Evolutionary conservation across 2,797 vertebrate species (phyloP).

Genomic region (Channa striata): DNA sequence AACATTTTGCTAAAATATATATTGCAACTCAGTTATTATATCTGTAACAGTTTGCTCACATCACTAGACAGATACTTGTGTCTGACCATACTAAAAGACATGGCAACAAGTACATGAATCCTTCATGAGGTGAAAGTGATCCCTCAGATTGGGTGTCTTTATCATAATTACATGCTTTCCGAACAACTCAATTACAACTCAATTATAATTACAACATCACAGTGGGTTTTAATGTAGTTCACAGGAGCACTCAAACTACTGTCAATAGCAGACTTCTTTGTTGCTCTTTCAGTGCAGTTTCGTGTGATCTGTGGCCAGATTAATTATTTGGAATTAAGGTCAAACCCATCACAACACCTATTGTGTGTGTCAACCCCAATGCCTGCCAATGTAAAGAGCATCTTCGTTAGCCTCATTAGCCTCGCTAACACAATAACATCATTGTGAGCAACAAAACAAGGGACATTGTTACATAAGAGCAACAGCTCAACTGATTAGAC

Average conservation of each 20-base stretch:
- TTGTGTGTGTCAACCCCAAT: constrained; percentile 59
- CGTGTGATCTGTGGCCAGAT: constrained; percentile 65
- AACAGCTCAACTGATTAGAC: constrained; percentile 64
- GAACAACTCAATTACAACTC: constrained; percentile 3
- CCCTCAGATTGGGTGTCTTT: constrained; percentile 27
- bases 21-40: background rate
- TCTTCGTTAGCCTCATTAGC: constrained; percentile 73
- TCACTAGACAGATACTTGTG: background rate
- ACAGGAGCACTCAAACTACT: constrained; percentile 9
- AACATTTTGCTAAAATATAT: background rate
- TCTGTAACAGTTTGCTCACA: background rate
- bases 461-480: constrained; percentile 67
- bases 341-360: constrained; percentile 72
- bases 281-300: constrained; percentile 27
- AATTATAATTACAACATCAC: constrained; percentile 11
- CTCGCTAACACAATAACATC: constrained; percentile 76
- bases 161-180: constrained; percentile 21
- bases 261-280: constrained; percentile 25
- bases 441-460: constrained; percentile 67
- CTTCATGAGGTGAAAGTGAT: constrained; percentile 56
- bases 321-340: constrained; percentile 84
- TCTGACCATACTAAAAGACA: constrained; percentile 2
- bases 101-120: constrained; percentile 24
- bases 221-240: constrained; percentile 1
- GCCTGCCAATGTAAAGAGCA: constrained; percentile 71